Percentiles rank a stretch among this genome's conserved stretches.
Conservation (phyloP, 2,113 vertebrate genomes). For the Callipepla californica region DNA sequence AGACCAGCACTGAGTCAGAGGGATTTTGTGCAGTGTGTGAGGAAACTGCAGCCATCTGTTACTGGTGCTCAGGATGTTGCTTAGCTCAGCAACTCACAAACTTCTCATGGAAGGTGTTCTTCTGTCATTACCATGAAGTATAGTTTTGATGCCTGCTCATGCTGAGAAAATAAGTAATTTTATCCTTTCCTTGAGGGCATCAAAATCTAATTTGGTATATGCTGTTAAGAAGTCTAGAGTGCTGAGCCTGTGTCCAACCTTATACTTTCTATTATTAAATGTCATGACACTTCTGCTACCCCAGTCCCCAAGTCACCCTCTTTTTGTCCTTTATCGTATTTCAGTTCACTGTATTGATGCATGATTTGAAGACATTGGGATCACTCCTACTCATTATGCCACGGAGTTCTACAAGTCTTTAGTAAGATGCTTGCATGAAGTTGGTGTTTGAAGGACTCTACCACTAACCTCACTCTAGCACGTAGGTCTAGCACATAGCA, state of each 20-base stretch:
- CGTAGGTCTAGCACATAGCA: not conserved
- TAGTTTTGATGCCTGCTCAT: constrained; percentile 26
- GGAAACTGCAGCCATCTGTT: not conserved
- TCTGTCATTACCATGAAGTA: constrained; percentile 41
- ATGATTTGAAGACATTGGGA: constrained; percentile 37
- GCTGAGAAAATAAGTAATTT: constrained; percentile 69
- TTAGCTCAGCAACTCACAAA: not conserved
- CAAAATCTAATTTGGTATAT: constrained; percentile 67
- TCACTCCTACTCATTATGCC: not conserved
- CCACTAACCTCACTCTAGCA: not conserved
- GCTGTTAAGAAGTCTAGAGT: constrained; percentile 59
- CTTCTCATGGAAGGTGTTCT: constrained; percentile 27
- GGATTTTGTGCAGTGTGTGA: not conserved
- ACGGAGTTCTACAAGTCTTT: constrained; percentile 5
- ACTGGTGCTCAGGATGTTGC: not conserved
- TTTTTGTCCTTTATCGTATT: constrained; percentile 25
- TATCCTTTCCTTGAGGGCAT: constrained; percentile 64
- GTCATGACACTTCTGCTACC: constrained; percentile 57
- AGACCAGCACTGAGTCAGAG: fast-evolving
- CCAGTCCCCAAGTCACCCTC: constrained; percentile 13
- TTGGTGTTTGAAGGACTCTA: not conserved
- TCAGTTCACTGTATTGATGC: constrained; percentile 22
- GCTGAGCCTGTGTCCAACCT: constrained; percentile 29
- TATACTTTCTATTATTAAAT: constrained; percentile 67
- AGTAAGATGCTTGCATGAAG: not conserved